A percentile compares a stretch with the other conserved stretches of the same genome.
phyloP scores from a whole-genome alignment of 1,140 invertebrate species.

The Drosophila aff. region DNA sequence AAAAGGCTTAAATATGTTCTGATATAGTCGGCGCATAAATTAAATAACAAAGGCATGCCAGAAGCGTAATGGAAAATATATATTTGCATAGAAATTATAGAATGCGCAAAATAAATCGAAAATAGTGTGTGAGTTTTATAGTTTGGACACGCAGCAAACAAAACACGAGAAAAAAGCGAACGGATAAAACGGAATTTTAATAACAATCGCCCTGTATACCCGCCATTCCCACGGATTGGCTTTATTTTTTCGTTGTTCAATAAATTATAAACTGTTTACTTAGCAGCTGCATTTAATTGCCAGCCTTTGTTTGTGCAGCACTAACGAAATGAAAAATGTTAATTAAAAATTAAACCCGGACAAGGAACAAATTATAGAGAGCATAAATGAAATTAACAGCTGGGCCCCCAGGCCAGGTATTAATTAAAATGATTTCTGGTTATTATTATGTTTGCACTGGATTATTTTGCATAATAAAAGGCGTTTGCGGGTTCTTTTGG shows the following conservation, averaged over 20 bases:
- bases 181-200: slow-evolving; percentile 32
- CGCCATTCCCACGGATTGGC: slow-evolving; percentile 38
- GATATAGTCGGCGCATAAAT: slow-evolving; percentile 60
- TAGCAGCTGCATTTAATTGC: slow-evolving; percentile 67
- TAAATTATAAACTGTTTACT: slow-evolving; percentile 74
- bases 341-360: slow-evolving; percentile 49
- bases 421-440: slow-evolving; percentile 75
- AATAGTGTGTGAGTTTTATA: slow-evolving; percentile 59
- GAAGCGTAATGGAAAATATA: slow-evolving; percentile 67
- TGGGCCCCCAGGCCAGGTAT: slow-evolving; percentile 49
- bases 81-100: slow-evolving; percentile 72
- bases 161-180: slow-evolving; percentile 41
- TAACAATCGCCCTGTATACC: slow-evolving; percentile 26
- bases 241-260: slow-evolving; percentile 38
- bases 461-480: slow-evolving; percentile 40
- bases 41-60: slow-evolving; percentile 73
- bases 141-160: slow-evolving; percentile 63
- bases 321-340: slow-evolving; percentile 37
- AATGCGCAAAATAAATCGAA: slow-evolving; percentile 68
- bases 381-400: slow-evolving; percentile 63
- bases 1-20: slow-evolving; percentile 48
- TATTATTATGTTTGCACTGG: slow-evolving; percentile 37
- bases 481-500: slow-evolving; percentile 23
- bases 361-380: slow-evolving; percentile 44
- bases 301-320: slow-evolving; percentile 71